phyloP scores from a whole-genome alignment of 2,797 vertebrate genomes.

The Sardinella longiceps region DNA sequence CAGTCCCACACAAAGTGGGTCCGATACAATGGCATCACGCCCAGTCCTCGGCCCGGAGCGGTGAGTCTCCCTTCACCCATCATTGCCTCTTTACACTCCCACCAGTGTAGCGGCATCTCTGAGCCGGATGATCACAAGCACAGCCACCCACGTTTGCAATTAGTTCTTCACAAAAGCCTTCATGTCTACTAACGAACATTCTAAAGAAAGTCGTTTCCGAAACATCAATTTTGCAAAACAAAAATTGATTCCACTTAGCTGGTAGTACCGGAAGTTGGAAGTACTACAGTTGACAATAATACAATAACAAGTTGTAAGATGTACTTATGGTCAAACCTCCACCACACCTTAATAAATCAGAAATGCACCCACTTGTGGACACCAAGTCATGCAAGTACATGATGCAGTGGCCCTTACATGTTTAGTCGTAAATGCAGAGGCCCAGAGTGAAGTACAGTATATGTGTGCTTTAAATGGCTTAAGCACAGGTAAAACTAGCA shows the following conservation, averaged over 20 bases:
- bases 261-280: too few relatives aligned
- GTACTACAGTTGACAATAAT: background rate
- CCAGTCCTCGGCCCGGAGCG: conserved; percentile 89
- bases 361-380: background rate
- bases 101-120: background rate
- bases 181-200: background rate
- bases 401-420: background rate
- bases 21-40: conserved; percentile 86
- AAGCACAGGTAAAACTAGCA: background rate
- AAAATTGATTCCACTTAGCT: too few relatives aligned
- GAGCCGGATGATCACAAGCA: background rate
- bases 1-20: conserved; percentile 98
- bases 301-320: too few relatives aligned
- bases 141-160: background rate
- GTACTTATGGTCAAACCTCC: background rate
- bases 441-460: background rate
- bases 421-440: background rate
- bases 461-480: background rate
- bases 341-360: background rate
- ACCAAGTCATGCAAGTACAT: background rate
- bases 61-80: conserved; percentile 74
- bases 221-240: too few relatives aligned
- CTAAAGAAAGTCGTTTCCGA: background rate
- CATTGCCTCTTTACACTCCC: background rate
- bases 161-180: background rate